Evolutionary conservation across 2,797 vertebrate genomes (phyloP).

Genomic region (Microctenopoma steveboyesi): DNA sequence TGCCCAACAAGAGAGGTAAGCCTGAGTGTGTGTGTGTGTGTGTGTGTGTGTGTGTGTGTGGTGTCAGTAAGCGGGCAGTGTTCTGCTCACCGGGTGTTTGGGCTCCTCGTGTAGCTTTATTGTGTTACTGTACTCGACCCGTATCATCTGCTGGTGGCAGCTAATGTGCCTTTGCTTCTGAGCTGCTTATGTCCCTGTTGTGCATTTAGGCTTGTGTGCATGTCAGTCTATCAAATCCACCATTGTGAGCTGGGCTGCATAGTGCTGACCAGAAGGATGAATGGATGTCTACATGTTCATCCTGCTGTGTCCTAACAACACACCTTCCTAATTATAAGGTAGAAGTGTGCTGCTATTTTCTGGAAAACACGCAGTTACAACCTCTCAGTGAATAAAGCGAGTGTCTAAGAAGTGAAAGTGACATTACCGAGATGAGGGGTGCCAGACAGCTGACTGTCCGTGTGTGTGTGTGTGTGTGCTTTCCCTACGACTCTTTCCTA

Average conservation of each 20-base stretch:
- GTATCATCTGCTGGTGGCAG: constrained; percentile 34
- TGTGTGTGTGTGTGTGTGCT: constrained; percentile 40
- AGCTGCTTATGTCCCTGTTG: constrained; percentile 26
- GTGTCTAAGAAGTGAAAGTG: constrained; percentile 26
- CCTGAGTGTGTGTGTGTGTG: constrained; percentile 8
- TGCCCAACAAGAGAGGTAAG: constrained; percentile 83
- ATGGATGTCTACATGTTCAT: too few relatives aligned
- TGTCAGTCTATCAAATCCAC: background rate
- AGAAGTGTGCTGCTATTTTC: constrained; percentile 19
- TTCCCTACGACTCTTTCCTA: constrained; percentile 11
- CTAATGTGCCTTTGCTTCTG: constrained; percentile 36
- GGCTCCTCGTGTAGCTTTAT: constrained; percentile 28
- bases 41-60: constrained; percentile 14
- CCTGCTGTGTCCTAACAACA: background rate
- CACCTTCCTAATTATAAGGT: constrained; percentile 17
- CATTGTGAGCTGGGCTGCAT: constrained; percentile 11
- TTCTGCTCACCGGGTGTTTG: constrained; percentile 44
- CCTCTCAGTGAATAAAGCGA: constrained; percentile 12
- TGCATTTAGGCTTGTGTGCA: constrained; percentile 15
- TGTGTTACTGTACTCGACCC: constrained; percentile 26
- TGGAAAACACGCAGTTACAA: constrained; percentile 24
- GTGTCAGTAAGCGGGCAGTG: constrained; percentile 31
- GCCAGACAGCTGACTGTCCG: constrained; percentile 26
- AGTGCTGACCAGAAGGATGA: background rate
- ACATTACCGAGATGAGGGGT: constrained; percentile 6